Evolutionary conservation across 2,888 invertebrate species (phyloP).

Genomic region (Microctonus aethiopoides): DNA sequence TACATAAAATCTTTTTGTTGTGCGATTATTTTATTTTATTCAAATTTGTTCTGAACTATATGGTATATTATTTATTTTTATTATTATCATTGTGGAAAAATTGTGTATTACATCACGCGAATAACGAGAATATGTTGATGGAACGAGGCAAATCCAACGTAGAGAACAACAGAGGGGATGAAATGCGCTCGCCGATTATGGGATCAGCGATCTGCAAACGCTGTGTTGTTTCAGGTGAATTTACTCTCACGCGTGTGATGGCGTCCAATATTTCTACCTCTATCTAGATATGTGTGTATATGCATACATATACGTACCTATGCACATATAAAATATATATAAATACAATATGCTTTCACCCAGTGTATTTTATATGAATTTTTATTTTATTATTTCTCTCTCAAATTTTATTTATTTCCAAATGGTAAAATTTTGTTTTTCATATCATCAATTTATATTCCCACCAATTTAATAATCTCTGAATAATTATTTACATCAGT

Average conservation of each 20-base stretch:
- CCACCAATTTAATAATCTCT: neutral
- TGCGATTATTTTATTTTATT: no score
- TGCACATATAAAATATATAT: no score
- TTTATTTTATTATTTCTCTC: neutral
- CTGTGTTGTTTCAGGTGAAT: constrained; percentile 67
- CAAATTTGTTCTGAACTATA: neutral
- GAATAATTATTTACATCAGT: neutral
- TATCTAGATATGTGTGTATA: constrained; percentile 2
- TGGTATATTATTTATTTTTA: neutral
- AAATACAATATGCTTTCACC: neutral
- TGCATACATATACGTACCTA: neutral
- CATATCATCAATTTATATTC: neutral
- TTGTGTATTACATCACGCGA: constrained; percentile 24
- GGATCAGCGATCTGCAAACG: constrained; percentile 66
- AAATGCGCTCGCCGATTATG: constrained; percentile 61
- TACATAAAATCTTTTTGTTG: no score
- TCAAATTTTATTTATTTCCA: neutral
- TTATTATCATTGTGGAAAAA: neutral
- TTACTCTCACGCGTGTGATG: constrained; percentile 56
- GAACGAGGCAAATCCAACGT: constrained; percentile 53
- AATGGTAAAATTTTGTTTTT: neutral
- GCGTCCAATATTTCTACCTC: constrained; percentile 25
- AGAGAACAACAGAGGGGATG: constrained; percentile 63
- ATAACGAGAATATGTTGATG: constrained; percentile 29
- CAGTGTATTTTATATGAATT: neutral